A percentile compares a stretch with the other conserved stretches of the same genome.
Conservation (phyloP, 92 coral and sea anemone genomes). For the Metridium senile region DNA sequence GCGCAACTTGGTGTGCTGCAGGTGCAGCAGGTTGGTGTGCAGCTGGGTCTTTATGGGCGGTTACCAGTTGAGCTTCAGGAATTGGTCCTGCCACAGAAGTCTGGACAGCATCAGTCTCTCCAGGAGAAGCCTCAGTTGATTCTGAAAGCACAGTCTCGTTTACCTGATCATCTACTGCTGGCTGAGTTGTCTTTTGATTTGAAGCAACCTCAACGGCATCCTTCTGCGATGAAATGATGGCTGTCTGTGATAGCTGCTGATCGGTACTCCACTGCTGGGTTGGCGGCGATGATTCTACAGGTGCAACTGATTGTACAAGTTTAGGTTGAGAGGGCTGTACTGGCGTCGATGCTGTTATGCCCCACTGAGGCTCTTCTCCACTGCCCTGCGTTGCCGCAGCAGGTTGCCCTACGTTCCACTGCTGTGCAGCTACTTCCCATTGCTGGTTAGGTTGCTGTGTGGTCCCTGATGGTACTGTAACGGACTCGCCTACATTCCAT, state of each 20-base stretch:
- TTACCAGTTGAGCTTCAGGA: background rate
- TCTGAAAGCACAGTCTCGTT: background rate
- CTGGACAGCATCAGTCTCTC: background rate
- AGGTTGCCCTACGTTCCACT: conserved; percentile 5
- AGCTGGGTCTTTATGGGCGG: background rate
- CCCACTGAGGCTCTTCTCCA: no score
- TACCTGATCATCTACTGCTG: background rate
- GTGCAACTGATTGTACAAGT: background rate
- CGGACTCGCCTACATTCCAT: background rate
- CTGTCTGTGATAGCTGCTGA: background rate
- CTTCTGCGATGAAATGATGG: no score
- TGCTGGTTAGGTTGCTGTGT: conserved; percentile 4
- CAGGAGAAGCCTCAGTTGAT: background rate
- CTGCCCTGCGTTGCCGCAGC: no score
- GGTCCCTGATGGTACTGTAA: background rate
- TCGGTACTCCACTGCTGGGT: background rate
- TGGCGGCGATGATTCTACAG: background rate
- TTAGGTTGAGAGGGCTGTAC: background rate
- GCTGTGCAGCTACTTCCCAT: background rate
- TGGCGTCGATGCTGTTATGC: no score
- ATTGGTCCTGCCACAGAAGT: no score
- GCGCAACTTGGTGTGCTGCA: background rate
- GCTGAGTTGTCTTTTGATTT: background rate
- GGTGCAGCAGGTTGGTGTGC: background rate
- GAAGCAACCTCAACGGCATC: background rate